Conservation (phyloP, 2,113 vertebrate genomes). For the zebrafish (Danio rerio) region DNA sequence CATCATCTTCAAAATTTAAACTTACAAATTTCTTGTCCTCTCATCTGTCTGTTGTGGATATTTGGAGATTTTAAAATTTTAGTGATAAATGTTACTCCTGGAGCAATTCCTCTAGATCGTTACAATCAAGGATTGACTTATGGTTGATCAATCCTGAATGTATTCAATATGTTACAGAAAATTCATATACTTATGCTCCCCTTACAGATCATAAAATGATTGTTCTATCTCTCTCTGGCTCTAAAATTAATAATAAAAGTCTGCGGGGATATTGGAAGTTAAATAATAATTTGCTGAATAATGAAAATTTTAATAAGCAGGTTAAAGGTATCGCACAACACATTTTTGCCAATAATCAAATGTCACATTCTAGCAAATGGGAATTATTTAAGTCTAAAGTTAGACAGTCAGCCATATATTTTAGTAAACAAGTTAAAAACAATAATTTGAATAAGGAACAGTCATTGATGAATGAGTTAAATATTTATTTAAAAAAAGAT, state of each 20-base stretch:
- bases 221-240: neutral
- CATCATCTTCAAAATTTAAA: too few relatives aligned
- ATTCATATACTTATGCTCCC: neutral
- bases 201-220: neutral
- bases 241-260: neutral
- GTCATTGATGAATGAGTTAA: neutral
- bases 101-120: too few relatives aligned
- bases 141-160: too few relatives aligned
- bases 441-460: neutral
- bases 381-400: neutral
- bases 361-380: neutral
- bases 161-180: too few relatives aligned
- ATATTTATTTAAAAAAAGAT: neutral
- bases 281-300: neutral
- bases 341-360: neutral
- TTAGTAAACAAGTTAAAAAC: neutral
- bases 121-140: too few relatives aligned
- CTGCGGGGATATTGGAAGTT: neutral
- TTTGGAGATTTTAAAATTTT: too few relatives aligned
- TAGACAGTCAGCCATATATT: neutral
- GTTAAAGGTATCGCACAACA: neutral
- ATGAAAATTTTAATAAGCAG: neutral
- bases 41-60: too few relatives aligned
- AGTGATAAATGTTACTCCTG: too few relatives aligned
- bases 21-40: too few relatives aligned